Base-by-base conservation (phyloP, 2,797 vertebrate genomes). In the Callimico goeldii region DNA sequence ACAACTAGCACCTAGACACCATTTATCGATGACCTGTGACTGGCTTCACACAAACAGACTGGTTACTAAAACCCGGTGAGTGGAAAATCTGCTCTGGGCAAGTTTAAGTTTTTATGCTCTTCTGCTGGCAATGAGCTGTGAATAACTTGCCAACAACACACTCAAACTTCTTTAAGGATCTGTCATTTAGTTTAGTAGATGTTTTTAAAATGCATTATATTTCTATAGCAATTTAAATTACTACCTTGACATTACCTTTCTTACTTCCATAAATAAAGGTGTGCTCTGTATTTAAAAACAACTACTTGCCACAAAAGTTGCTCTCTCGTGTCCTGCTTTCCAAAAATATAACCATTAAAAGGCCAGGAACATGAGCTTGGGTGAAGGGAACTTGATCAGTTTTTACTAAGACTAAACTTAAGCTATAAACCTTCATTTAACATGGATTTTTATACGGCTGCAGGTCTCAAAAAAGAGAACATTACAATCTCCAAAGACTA, bases 381-480 rank as follows among this genome's bases (percentile, higher is more conserved):
- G 70, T 55, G 36, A 80, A 73, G 28, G 30, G 10, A 73, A 55
- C 70, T 48, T 61, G 41, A 20, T 94, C 73, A 36, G 50, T 89
- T 89, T 43, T 84, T 43, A 80, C 67, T 52, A 94, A 75, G 79
- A 85, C 64, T 70, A 95, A 92, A 86, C 48, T 92, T 87, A 86
- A 93, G 96, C 82, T 70, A 64, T 4, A 91, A 83, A 81, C 50
- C 50, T 93, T 88, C 92, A 85, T 28, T 89, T 88, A 77, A 94
- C 64, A 79, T 15, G 72, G 70, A 93, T 84, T 79, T 92, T 87
- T 89, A 22, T 52, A 77, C 55, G 17, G 82, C n/a, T 90, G 94
- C 33, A 76, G 90, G 57, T 93, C 90, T 89, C 83, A 61, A 50
- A 92, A 96, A 94, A 96, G 93, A 93, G 70, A 94, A 86, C 46